phyloP scores from a whole-genome alignment of 2,797 vertebrate genomes.

The Naso thynnoides region DNA sequence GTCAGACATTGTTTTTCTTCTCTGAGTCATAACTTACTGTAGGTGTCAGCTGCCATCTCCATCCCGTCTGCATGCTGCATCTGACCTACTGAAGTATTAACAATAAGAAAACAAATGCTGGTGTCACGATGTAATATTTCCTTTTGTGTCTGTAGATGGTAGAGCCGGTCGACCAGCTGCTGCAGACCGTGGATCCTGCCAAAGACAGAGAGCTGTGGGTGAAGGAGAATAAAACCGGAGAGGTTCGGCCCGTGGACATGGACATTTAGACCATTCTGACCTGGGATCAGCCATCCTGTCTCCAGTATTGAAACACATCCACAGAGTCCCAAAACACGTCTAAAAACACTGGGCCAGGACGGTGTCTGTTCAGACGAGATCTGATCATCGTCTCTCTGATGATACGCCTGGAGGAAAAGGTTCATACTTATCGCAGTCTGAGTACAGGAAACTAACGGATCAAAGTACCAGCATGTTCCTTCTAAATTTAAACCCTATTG shows the following conservation, averaged over 20 bases:
- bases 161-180: constrained; percentile 96
- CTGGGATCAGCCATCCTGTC: constrained; percentile 43
- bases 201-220: constrained; percentile 99
- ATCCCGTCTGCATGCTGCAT: too few relatives aligned
- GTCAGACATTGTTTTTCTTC: too few relatives aligned
- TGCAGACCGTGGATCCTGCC: constrained; percentile 95
- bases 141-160: constrained; percentile 84
- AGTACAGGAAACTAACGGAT: constrained; percentile 46
- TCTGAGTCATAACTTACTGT: too few relatives aligned
- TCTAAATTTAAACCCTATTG: constrained; percentile 63
- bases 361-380: constrained; percentile 61
- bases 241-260: constrained; percentile 96
- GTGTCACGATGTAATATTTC: rapidly evolving
- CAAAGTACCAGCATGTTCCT: constrained; percentile 79
- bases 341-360: constrained; percentile 50
- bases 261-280: constrained; percentile 87
- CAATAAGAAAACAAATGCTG: too few relatives aligned
- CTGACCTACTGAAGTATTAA: neutral
- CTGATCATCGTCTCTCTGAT: constrained; percentile 47
- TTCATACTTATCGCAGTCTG: constrained; percentile 20
- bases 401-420: constrained; percentile 23
- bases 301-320: constrained; percentile 30
- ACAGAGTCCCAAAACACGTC: constrained; percentile 42
- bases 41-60: neutral
- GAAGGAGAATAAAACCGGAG: constrained; percentile 94